Evolutionary conservation across 2,797 vertebrate genomes (phyloP), one percentile per base, ranked within the genome.

Genomic region (Helicolenus hilgendorfi): DNA sequence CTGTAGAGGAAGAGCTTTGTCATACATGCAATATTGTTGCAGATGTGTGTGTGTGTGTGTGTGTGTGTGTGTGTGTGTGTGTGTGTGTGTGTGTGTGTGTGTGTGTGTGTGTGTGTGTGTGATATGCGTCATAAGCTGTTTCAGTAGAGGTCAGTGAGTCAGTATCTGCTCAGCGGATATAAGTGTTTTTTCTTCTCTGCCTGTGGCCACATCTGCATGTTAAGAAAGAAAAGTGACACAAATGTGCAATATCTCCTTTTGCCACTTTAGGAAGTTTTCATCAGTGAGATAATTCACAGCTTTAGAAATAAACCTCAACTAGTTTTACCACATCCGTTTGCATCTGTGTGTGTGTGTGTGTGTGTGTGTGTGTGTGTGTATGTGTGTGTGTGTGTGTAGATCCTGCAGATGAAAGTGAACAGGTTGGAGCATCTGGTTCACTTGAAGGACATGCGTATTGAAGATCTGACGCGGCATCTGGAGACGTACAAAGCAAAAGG

Each of bases 381-480:
- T 77, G 65, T 82, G 62, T 72, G 33, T 78, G 81, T 76, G 72
- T 33, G 53, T 35, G 29, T 79, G 10, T 80, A 98, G 98, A 96
- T 98, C 88, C 84, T 98, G 83, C 97, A 98, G 88, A 96, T 97
- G 92, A 98, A 98, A 87, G 97, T 98, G 67, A 94, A 82, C 90
- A 93, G 94, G 78, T 92, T 98, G 72, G 98, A 98, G 86, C 97
- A 96, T 45, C 96, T 98, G 72, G 89, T 98, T n/a, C 92, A 96
- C 81, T 94, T 98, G 83, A 98, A 98, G 92, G 98, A 98, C 86
- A 95, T 94, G 82, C 92, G 92, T 7, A 97, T 98, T 2, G 92
- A 95, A 11, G 97, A 97, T 70, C 93, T 98, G 83, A 96, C 76
- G 2, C 92, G 86, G 4, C 95, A 96, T 58, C 84, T 96, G 91